Base-by-base conservation (phyloP, 2,888 invertebrate genomes). In the Meandrusa payeni region DNA sequence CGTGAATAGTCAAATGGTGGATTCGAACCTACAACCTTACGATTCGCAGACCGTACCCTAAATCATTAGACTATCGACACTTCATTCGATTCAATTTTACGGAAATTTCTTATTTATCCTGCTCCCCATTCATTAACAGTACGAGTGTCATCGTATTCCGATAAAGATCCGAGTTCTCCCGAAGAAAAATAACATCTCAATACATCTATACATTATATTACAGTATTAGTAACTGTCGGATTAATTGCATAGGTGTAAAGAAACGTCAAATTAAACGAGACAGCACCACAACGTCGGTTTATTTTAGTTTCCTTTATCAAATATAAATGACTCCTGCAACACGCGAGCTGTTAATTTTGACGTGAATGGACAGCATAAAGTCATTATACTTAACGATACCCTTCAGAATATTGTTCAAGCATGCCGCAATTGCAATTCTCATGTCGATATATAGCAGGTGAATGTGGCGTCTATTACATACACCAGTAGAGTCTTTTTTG, bases 321-420 rank as follows among this genome's bases (percentile, higher is more conserved):
- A 31, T 29, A 36, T 36, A 36, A 42, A 42, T 36, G 36, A 24
- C 36, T 17, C 23, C 42, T 17, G 36, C 15, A 24, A 36, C 42
- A 29, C 41, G 41, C 36, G 15, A 36, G 2, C 9, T 15, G 29
- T 42, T 31, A 31, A 31, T 39, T 24, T 28, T 36, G 36, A 29
- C 20, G 34, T 42, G 36, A 36, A 32, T 26, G 11, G 29, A 24
- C 11, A 26, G n/a, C 24, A 42, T 36, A 29, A 42, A 42, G 42
- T 42, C 29, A 42, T 42, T 42, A 36, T 24, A n/a, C n/a, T n/a
- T n/a, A n/a, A n/a, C n/a, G n/a, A n/a, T 42, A 36, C 42, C 5
- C 19, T 23, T 20, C 20, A 20, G 23, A 36, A 28, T 29, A 42
- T 36, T 42, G 42, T 24, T 29, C 17, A 28, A 41, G 32, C 5